phyloP scores from a whole-genome alignment of 2,113 vertebrate species.

The Dicerorhinus sumatrensis region DNA sequence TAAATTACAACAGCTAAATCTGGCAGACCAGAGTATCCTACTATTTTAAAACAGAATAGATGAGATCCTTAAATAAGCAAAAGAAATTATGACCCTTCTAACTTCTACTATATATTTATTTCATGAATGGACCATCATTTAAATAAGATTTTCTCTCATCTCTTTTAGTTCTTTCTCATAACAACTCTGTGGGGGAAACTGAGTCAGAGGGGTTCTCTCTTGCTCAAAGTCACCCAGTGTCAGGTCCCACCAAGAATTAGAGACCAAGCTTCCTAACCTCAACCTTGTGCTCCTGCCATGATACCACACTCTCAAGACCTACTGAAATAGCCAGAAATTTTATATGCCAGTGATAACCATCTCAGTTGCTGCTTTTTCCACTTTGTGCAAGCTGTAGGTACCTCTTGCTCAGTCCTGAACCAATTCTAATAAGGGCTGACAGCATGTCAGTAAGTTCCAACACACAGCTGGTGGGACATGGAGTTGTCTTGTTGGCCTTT shows the following conservation, averaged over 20 bases:
- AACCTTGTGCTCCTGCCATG: neutral
- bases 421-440: neutral
- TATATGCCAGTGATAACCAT: neutral
- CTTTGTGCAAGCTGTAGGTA: neutral
- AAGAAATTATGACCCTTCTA: neutral
- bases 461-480: accelerated
- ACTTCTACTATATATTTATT: neutral
- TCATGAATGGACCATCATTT: neutral
- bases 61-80: neutral
- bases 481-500: neutral
- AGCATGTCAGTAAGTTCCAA: neutral
- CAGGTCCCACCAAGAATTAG: neutral
- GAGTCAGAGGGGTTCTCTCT: neutral
- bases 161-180: neutral
- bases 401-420: neutral
- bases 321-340: neutral
- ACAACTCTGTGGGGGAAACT: neutral
- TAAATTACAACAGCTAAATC: neutral
- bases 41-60: neutral
- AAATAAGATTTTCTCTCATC: neutral
- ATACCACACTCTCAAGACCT: accelerated
- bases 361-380: neutral
- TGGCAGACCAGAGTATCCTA: neutral
- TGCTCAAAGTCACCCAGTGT: neutral
- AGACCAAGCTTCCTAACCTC: neutral